Evolutionary conservation across 2,888 invertebrate genomes (phyloP), one percentile per base, ranked within the genome.

Genomic region (Dolomedes plantarius): DNA sequence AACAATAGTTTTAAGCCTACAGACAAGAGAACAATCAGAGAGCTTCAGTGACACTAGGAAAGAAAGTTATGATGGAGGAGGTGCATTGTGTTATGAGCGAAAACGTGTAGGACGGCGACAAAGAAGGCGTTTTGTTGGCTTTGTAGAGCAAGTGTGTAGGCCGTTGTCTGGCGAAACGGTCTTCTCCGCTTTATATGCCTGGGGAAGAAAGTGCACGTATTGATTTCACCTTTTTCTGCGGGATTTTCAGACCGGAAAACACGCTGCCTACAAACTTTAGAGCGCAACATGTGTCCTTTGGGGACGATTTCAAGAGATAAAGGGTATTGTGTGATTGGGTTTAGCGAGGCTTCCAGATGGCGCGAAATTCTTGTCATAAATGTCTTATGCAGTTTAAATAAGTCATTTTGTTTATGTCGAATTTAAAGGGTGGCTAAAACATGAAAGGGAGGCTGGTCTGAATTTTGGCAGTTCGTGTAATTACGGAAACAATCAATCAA

Each of bases 241-340:
- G 56, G 23, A 56, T 56, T 56, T 56, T 56, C 23, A 56, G 56
- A 56, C 56, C 56, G 56, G 56, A 56, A 56, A 23, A 56, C 16
- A 13, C n/a, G n/a, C n/a, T n/a, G n/a, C n/a, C n/a, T n/a, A 36
- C 36, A 36, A 36, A 36, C 36, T 36, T 36, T 36, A 9, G 5
- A 9, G 36, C 7, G 36, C 36, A 36, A 36, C 36, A 36, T n/a
- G n/a, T n/a, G n/a, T n/a, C n/a, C n/a, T n/a, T n/a, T n/a, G n/a
- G n/a, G n/a, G n/a, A n/a, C n/a, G n/a, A n/a, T n/a, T n/a, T n/a
- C n/a, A n/a, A n/a, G n/a, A n/a, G n/a, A n/a, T n/a, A n/a, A n/a
- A n/a, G n/a, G n/a, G n/a, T n/a, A n/a, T n/a, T n/a, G n/a, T n/a
- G n/a, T n/a, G n/a, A n/a, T n/a, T n/a, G n/a, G n/a, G n/a, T n/a